Percentiles rank a stretch among this genome's conserved stretches.
Evolutionary conservation across 1,140 invertebrate genomes (phyloP).

Genomic region (Theocolax elegans): DNA sequence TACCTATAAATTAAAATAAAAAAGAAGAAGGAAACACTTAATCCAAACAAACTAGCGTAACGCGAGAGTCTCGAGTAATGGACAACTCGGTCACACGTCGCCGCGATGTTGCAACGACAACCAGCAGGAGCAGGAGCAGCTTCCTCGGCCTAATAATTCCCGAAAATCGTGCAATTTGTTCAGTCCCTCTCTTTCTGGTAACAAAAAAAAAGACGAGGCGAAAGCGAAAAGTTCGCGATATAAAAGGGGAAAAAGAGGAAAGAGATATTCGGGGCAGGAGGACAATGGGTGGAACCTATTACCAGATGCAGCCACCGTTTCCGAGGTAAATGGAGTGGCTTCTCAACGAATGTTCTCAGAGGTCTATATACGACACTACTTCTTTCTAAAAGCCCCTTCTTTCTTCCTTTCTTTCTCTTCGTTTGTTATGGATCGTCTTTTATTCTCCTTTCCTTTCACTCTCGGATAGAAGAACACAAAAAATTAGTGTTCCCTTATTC

Average conservation of each 20-base stretch:
- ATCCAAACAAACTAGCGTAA: too few relatives aligned
- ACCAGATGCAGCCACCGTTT: conserved; percentile 26
- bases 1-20: too few relatives aligned
- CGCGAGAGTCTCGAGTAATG: too few relatives aligned
- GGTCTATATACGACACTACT: not conserved
- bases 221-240: too few relatives aligned
- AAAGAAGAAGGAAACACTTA: too few relatives aligned
- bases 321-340: conserved; percentile 22
- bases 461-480: too few relatives aligned
- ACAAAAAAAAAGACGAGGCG: not conserved
- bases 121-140: too few relatives aligned
- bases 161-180: conserved; percentile 12
- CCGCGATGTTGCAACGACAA: too few relatives aligned
- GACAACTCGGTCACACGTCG: too few relatives aligned
- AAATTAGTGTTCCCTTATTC: too few relatives aligned
- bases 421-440: not conserved
- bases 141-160: conserved; percentile 23
- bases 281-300: conserved; percentile 25
- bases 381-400: not conserved
- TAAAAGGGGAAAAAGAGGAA: too few relatives aligned
- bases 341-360: conserved; percentile 23
- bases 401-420: not conserved
- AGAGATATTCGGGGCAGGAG: not conserved
- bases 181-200: not conserved
- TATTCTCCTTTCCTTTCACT: conserved; percentile 22